Evolutionary conservation across 2,113 vertebrate genomes (phyloP).

Genomic region (Calidris pygmaea): DNA sequence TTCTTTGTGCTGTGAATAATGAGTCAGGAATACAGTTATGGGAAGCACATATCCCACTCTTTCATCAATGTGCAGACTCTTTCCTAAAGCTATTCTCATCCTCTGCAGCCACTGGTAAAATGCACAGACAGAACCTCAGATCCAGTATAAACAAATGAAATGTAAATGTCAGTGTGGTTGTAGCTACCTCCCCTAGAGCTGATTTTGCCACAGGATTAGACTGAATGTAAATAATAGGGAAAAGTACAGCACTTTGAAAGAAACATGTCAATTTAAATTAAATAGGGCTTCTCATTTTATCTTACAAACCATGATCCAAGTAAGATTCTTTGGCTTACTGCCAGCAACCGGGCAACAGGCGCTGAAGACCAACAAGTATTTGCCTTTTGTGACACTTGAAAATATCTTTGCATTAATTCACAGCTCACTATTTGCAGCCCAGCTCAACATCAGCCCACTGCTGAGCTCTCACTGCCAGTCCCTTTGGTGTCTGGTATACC

Average conservation of each 20-base stretch:
- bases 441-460: constrained; percentile 21
- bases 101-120: constrained; percentile 7
- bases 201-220: constrained; percentile 18
- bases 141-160: constrained; percentile 41
- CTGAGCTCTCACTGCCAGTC: neutral
- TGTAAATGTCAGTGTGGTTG: constrained; percentile 31
- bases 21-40: neutral
- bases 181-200: constrained; percentile 4
- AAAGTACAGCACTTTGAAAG: neutral
- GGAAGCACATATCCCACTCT: constrained; percentile 7
- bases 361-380: neutral
- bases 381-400: constrained; percentile 38
- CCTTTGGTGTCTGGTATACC: neutral
- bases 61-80: neutral
- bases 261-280: constrained; percentile 18
- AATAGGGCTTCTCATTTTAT: constrained; percentile 23
- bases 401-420: neutral
- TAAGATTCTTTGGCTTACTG: neutral
- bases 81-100: constrained; percentile 37
- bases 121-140: constrained; percentile 15
- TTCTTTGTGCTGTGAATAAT: constrained; percentile 30
- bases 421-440: constrained; percentile 24
- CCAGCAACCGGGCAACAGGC: neutral
- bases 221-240: constrained; percentile 14
- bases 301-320: constrained; percentile 21